Evolutionary conservation across 2,797 vertebrate species (phyloP).

Genomic region (Leontocebus nigricollis): DNA sequence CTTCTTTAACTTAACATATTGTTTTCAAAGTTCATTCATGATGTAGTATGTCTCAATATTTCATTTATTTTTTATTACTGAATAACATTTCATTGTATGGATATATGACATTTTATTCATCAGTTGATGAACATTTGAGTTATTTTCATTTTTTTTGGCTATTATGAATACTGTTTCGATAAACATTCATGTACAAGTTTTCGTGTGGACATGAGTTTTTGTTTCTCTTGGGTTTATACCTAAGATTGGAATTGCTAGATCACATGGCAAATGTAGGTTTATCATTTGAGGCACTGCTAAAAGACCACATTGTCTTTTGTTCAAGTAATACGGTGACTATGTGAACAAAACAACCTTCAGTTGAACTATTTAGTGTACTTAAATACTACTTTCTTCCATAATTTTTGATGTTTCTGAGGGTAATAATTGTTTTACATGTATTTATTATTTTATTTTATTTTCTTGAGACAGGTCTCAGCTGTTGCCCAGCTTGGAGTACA

Average conservation of each 20-base stretch:
- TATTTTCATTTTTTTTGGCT: neutral
- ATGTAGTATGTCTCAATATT: neutral
- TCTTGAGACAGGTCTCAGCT: too few species aligned
- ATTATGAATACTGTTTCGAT: fast-evolving
- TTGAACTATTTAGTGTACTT: neutral
- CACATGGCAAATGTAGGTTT: neutral
- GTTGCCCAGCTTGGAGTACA: too few species aligned
- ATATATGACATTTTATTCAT: neutral
- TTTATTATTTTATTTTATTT: too few species aligned
- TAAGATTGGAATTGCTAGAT: neutral
- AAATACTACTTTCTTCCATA: neutral
- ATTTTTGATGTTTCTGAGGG: neutral
- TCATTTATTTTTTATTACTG: neutral
- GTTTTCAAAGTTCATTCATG: neutral
- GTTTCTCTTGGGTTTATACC: neutral
- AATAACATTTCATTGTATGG: neutral
- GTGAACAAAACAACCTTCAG: neutral
- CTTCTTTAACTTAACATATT: neutral
- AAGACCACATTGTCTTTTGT: fast-evolving
- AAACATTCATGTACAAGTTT: neutral
- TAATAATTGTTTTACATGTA: neutral
- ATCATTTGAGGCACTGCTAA: neutral
- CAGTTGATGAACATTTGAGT: too few species aligned
- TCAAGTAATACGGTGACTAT: neutral
- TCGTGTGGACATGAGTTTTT: neutral